Evolutionary conservation across 2,888 invertebrate species (phyloP).

Genomic region (Acleris cristana): DNA sequence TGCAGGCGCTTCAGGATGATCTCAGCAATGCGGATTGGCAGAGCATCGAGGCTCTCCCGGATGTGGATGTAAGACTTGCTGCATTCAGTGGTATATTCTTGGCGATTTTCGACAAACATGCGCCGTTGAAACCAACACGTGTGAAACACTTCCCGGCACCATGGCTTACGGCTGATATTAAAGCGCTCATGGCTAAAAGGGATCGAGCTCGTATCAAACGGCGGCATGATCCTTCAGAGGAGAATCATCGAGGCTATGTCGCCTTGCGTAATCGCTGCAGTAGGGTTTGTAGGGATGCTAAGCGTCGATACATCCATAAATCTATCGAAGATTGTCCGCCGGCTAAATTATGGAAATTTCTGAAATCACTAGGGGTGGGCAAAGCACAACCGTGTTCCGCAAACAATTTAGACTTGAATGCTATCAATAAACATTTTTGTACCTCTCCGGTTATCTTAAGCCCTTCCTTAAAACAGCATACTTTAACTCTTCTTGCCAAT

Average conservation of each 20-base stretch:
- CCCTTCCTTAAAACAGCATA: background rate
- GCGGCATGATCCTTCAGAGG: background rate
- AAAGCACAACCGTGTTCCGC: constrained; percentile 3
- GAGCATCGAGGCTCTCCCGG: background rate
- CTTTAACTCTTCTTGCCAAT: background rate
- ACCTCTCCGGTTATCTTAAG: background rate
- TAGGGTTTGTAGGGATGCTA: constrained; percentile 21
- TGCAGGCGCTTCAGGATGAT: background rate
- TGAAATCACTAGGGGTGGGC: constrained; percentile 17
- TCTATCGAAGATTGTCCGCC: constrained; percentile 20
- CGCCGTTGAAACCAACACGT: constrained; percentile 15
- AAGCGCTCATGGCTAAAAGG: constrained; percentile 3
- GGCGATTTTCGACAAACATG: constrained; percentile 5
- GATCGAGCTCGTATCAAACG: no score
- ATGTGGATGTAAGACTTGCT: background rate
- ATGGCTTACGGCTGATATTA: background rate
- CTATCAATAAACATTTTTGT: constrained; percentile 20
- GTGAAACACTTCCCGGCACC: constrained; percentile 16
- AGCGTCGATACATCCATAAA: constrained; percentile 24
- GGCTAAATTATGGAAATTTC: constrained; percentile 28
- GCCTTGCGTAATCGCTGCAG: constrained; percentile 18
- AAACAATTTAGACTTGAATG: background rate
- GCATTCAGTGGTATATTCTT: constrained; percentile 1
- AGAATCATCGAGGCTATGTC: background rate
- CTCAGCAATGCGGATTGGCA: background rate